Evolutionary conservation across 1,140 invertebrate species (phyloP), one percentile per base, ranked within the genome.

Genomic region (Plectus sambesii): DNA sequence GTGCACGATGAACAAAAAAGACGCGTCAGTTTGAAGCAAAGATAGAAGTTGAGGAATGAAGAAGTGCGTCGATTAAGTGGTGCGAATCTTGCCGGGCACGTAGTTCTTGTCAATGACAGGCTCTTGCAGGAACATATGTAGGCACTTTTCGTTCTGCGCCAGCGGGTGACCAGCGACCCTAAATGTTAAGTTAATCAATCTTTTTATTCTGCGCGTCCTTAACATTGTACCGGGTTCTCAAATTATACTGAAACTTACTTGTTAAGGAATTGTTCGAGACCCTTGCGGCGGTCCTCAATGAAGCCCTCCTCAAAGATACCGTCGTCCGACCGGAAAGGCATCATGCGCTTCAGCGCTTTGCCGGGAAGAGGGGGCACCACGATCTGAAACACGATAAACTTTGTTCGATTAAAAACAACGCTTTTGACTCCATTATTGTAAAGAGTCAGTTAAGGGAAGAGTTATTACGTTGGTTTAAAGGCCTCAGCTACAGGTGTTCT

Each of bases 291-390:
- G 60, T 97, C 89, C 74, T 99, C 94, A 67, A 99, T 98, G 74
- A 99, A 99, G 65, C 92, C 89, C 72, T 97, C 92, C 73, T 99
- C 94, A 75, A 92, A 99, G 63, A 99, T 93, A 41, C 94, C 93
- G 79, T 99, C 93, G 72, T 99, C 93, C 6, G 83, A 82, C 64
- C 93, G 77, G 73, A 99, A 98, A 36, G 94, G 93, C 72, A 99
- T 79, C 71, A 97, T 92, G 70, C 89, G 77, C 74, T 97, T 97
- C 80, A 92, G 84, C 17, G 92, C 90, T 79, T 99, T 98, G 5
- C 90, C 88, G 20, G 94, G 94, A 56, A 99, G 75, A 24, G 87
- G 80, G 46, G 93, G 93, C 25, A 99, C 93, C 33, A 98, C 89
- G 25, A 63, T 69, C 48, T 69, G 22, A 17, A 63, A 49, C 22